Percentiles rank a stretch among this genome's conserved stretches.
These are phyloP conservation scores for Plumapathes pennacea DNA, from an alignment of 92 coral and sea anemone species.

Conservation along the genomic window DNA sequence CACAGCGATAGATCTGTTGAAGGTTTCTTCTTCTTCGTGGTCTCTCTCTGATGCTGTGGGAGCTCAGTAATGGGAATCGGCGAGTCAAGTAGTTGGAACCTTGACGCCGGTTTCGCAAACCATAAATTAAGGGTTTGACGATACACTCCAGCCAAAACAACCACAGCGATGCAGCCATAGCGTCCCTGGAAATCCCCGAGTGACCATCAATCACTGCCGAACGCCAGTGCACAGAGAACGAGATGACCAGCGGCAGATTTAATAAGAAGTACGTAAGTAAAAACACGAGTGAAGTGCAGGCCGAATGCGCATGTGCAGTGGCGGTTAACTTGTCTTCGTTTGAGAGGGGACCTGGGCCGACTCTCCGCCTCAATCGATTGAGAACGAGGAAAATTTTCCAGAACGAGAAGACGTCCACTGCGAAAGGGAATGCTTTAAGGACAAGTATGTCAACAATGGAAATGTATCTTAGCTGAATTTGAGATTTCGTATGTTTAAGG, in stretches of 20 bases:
- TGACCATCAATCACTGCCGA: not conserved
- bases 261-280: not conserved
- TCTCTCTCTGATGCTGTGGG: too few species aligned
- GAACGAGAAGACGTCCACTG: not conserved
- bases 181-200: not conserved
- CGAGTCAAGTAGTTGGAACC: too few species aligned
- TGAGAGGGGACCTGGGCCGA: slow-evolving; percentile 9
- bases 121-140: slow-evolving; percentile 9
- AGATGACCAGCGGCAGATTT: not conserved
- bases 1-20: too few species aligned
- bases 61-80: too few species aligned
- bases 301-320: slow-evolving; percentile 12
- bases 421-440: not conserved
- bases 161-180: not conserved
- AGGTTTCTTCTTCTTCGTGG: too few species aligned
- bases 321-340: slow-evolving; percentile 17
- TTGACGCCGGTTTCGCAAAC: too few species aligned
- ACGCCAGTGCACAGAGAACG: not conserved
- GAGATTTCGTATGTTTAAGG: not conserved
- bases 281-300: slow-evolving; percentile 5
- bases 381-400: slow-evolving; percentile 11
- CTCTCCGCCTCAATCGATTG: slow-evolving; percentile 2
- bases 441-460: not conserved
- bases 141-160: slow-evolving; percentile 14
- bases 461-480: not conserved